Evolutionary conservation across 2,797 vertebrate genomes (phyloP).

Genomic region (Cynopterus sphinx): DNA sequence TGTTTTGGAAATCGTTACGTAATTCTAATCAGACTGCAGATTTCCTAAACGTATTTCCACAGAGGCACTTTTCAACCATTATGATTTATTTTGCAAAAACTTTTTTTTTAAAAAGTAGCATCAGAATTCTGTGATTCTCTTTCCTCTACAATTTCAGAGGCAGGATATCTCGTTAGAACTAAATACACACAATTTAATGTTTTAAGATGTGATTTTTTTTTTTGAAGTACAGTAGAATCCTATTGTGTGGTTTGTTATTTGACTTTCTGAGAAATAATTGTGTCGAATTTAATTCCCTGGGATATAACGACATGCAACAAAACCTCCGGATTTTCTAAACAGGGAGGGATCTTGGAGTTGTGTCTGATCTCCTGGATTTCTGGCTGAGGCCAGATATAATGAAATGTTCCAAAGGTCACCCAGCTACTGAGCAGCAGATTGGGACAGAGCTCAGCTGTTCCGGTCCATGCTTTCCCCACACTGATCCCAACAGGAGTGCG

Average conservation of each 20-base stretch:
- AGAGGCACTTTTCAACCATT: conserved; percentile 3
- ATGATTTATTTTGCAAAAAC: conserved; percentile 53
- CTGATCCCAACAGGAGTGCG: not conserved
- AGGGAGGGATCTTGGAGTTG: not conserved
- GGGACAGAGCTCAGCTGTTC: fast-evolving
- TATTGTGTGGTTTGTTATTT: conserved; percentile 35
- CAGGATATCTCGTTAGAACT: conserved; percentile 19
- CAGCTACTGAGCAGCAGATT: not conserved
- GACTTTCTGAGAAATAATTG: conserved; percentile 27
- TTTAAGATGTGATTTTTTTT: conserved; percentile 40
- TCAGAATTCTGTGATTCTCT: conserved; percentile 24
- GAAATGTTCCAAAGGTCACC: not conserved
- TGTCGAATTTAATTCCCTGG: not conserved
- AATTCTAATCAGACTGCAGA: conserved; percentile 41
- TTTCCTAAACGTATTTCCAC: not conserved
- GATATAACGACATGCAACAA: not conserved
- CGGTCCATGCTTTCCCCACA: not conserved
- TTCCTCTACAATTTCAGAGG: conserved; percentile 17
- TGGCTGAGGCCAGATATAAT: not conserved
- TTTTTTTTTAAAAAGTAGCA: not conserved
- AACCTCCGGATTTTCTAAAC: not conserved
- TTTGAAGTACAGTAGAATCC: not conserved
- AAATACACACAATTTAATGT: conserved; percentile 24
- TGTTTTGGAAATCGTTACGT: conserved; percentile 22
- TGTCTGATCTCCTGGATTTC: not conserved